These are phyloP conservation scores for Jacana jacana DNA, from an alignment of 2,113 vertebrate species.

Conservation along the genomic window DNA sequence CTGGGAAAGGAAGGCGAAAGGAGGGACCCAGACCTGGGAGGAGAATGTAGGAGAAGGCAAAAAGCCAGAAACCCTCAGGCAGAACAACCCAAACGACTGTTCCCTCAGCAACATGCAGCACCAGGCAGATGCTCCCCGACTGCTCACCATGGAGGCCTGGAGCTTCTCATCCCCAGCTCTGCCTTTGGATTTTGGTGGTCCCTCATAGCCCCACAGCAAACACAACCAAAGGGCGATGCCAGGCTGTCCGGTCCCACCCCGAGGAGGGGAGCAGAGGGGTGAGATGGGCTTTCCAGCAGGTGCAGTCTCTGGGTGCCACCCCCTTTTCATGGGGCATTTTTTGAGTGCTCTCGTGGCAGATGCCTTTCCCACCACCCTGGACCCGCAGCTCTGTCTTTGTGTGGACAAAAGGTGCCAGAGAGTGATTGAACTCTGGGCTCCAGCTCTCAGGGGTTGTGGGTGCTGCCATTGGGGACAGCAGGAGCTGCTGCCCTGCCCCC, in stretches of 20 bases:
- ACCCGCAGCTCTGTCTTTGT: accelerated
- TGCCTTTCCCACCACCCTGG: accelerated
- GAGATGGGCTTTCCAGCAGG: background rate
- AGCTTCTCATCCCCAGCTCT: background rate
- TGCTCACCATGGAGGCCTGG: accelerated
- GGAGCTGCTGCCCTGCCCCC: background rate
- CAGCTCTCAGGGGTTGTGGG: accelerated
- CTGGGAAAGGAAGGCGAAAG: background rate
- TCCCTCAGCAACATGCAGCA: background rate
- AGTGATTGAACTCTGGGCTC: background rate
- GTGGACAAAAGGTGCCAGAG: background rate
- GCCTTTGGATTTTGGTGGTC: background rate
- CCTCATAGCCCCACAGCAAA: accelerated
- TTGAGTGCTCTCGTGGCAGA: background rate
- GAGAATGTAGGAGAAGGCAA: background rate
- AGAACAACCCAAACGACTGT: background rate
- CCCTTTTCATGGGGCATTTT: background rate
- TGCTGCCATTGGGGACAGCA: accelerated
- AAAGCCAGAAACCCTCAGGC: background rate
- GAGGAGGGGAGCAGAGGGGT: background rate
- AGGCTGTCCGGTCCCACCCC: too few species aligned
- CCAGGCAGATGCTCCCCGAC: background rate
- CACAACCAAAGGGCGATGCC: background rate
- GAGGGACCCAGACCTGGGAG: background rate
- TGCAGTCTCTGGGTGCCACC: background rate